These are phyloP conservation scores for Episyrphus balteatus DNA, from an alignment of 1,140 invertebrate species.

Conservation along the genomic window DNA sequence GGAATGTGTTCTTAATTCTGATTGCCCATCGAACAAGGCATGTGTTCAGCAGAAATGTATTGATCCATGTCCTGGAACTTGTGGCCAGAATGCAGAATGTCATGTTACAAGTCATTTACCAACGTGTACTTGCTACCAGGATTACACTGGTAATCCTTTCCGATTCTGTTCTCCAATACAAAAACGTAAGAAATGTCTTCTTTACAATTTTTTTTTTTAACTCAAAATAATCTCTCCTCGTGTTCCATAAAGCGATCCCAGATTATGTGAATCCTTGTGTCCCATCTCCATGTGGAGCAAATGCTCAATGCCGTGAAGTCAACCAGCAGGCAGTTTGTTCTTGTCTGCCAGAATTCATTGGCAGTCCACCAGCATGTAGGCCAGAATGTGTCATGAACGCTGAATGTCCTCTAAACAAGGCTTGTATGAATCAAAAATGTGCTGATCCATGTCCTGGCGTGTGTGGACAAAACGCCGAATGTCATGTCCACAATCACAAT, in stretches of 20 bases:
- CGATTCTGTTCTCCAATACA: conserved; percentile 35
- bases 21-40: conserved; percentile 51
- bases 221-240: neutral
- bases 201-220: conserved; percentile 1
- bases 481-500: conserved; percentile 69
- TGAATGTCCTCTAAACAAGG: conserved; percentile 62
- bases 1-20: conserved; percentile 56
- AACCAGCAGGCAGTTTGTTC: conserved; percentile 64
- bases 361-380: conserved; percentile 58
- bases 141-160: conserved; percentile 55
- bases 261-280: conserved; percentile 51
- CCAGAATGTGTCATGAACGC: conserved; percentile 69
- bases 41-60: conserved; percentile 60
- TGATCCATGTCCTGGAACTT: conserved; percentile 61
- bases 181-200: conserved; percentile 7
- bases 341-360: conserved; percentile 58
- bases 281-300: conserved; percentile 51
- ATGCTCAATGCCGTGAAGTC: conserved; percentile 56
- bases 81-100: conserved; percentile 58
- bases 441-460: conserved; percentile 67
- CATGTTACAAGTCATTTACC: conserved; percentile 58
- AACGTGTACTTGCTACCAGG: conserved; percentile 51
- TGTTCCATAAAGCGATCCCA: conserved; percentile 20
- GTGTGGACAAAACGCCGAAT: conserved; percentile 64
- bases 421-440: conserved; percentile 70